A percentile compares a stretch with the other conserved stretches of the same genome.
Evolutionary conservation across 1,140 invertebrate species (phyloP).

Genomic region (Leptinotarsa texana): DNA sequence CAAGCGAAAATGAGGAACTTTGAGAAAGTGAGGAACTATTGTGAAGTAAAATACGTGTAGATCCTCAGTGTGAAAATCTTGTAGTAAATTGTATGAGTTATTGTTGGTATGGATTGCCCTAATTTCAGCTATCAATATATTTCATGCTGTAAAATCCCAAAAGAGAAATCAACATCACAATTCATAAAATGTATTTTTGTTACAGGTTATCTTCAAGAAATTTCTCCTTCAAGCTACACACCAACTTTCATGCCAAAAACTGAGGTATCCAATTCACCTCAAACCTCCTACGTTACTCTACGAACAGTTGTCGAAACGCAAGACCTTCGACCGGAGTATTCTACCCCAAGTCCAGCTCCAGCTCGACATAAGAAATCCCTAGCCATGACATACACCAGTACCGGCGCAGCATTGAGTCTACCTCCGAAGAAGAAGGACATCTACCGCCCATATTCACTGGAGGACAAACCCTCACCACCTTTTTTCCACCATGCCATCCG

Average conservation of each 20-base stretch:
- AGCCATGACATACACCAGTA: constrained; percentile 81
- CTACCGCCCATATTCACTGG: constrained; percentile 81
- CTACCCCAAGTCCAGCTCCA: constrained; percentile 55
- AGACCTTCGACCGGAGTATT: constrained; percentile 53
- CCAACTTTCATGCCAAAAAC: constrained; percentile 51
- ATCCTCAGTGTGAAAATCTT: no score
- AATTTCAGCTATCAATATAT: no score
- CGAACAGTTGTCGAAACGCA: constrained; percentile 63
- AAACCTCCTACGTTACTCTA: constrained; percentile 68
- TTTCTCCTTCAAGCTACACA: constrained; percentile 52
- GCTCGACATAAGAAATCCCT: constrained; percentile 68
- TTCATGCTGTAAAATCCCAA: no score
- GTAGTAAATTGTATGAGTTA: no score
- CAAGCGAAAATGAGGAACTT: no score
- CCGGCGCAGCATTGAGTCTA: constrained; percentile 75
- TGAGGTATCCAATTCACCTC: constrained; percentile 44
- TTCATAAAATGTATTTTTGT: constrained; percentile 37
- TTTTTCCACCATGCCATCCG: constrained; percentile 58
- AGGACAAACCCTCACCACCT: constrained; percentile 59
- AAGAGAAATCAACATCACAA: no score
- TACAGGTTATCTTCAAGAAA: constrained; percentile 59
- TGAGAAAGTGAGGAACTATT: no score
- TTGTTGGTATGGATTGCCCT: no score
- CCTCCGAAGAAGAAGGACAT: constrained; percentile 89
- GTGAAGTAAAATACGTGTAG: no score